Percentiles rank a stretch among this genome's conserved stretches.
phyloP scores from a whole-genome alignment of 2,888 invertebrate species.

The Nomada fucata region DNA sequence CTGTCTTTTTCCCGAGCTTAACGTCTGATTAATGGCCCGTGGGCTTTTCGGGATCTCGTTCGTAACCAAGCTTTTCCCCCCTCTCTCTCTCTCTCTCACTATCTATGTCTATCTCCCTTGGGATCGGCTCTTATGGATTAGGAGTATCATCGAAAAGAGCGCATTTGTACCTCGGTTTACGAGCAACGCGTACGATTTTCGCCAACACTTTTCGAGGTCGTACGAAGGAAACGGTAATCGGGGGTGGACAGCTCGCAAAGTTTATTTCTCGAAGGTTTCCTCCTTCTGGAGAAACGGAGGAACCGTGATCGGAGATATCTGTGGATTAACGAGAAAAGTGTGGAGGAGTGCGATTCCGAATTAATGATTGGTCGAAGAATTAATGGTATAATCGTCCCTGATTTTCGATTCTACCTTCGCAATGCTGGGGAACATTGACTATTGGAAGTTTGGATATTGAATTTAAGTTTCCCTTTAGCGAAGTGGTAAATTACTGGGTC shows the following conservation, averaged over 20 bases:
- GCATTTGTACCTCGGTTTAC: conserved; percentile 15
- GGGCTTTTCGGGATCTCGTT: conserved; percentile 27
- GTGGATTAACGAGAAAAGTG: not conserved
- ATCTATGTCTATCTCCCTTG: not conserved
- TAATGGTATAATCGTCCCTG: not conserved
- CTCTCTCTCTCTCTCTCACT: not conserved
- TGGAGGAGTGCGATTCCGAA: not conserved
- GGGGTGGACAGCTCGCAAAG: not conserved
- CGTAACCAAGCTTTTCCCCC: conserved; percentile 12
- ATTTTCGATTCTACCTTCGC: no score
- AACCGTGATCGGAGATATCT: not conserved
- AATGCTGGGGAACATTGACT: not conserved
- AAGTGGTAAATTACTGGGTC: not conserved
- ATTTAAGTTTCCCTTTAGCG: not conserved
- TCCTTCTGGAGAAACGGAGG: not conserved
- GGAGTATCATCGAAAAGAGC: not conserved
- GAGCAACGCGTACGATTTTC: not conserved
- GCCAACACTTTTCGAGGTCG: not conserved
- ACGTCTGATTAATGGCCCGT: conserved; percentile 55
- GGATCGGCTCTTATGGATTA: conserved; percentile 11
- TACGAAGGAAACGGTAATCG: not conserved
- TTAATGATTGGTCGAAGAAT: not conserved
- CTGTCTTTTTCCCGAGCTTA: conserved; percentile 52
- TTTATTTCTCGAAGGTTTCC: not conserved
- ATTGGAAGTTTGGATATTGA: not conserved